Base-by-base conservation (phyloP, 2,113 vertebrate genomes). In the Ariopsis seemanni region DNA sequence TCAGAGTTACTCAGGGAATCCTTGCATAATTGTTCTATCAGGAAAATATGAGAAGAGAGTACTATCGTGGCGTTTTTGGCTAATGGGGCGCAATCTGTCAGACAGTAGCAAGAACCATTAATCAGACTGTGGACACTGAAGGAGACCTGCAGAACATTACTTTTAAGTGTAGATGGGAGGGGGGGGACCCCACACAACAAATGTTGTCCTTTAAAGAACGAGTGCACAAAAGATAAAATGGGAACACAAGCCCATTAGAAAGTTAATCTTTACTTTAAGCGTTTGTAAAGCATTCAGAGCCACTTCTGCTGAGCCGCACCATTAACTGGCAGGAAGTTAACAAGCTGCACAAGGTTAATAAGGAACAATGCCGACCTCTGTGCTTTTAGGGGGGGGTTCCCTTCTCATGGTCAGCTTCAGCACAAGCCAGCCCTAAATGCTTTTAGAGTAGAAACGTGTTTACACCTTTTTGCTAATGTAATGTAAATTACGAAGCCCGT, bases 321-420 rank as follows among this genome's bases (percentile, higher is more conserved):
- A 82, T 90, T 89, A 87, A 89, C 80, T 72, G 71, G 85, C 86
- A 89, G 71, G 30, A 50, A 67, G 78, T 87, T 85, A 91, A 90
- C 88, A 69, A 85, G 86, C 86, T 80, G 48, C 55, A 74, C 52
- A 67, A 27, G 58, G 30, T 63, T 42, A 82, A 82, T 48, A 22
- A 48, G 63, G 67, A 83, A 62, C 81, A 53, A 55, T 10, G 6
- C 82, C 83, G 85, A 84, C 72, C 83, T 86, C 88, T 52, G 63
- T 27, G 30, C 62, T 25, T 10, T 30, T 74, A 20, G 7, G 42
- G 52, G 60, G 52, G 63, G 30, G 67, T 27, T 34, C 15, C 12
- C 55, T 30, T 53, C 58, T 83, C 48, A 42, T 42, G 22, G 6
- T 20, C 74, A 77, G 57, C 14, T 50, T 83, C 60, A 62, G 57